Evolutionary conservation across 2,888 invertebrate species (phyloP), one percentile per base, ranked within the genome.

Genomic region (Drosophila affinis): DNA sequence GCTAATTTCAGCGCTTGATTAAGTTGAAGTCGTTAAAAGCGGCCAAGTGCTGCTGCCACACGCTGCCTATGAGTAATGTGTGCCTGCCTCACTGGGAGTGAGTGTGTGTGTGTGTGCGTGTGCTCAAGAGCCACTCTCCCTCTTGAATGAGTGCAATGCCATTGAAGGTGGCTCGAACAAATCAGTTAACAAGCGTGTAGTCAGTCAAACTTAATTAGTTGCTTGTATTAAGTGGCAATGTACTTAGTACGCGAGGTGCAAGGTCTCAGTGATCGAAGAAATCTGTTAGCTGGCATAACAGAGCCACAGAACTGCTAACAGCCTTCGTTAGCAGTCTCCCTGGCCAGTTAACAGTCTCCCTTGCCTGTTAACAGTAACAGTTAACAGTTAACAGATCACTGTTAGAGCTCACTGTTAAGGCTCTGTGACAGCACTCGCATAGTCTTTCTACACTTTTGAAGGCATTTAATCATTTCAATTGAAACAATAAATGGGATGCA

Each of bases 51-150:
- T 39, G 39, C 39, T 14, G 39, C 39, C 76, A 72, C 80, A 84
- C 78, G 80, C 87, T 84, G 84, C 87, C 85, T 87, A 81, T 87
- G 87, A 84, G 84, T 84, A 84, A 84, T 84, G 87, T 72, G 73
- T 59, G 75, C 3, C 21, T 21, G 21, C 21, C 21, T 21, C 21
- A 21, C 32, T 67, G 14, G 34, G 4, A 5, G 1, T 7, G n/a
- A n/a, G 39, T 39, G 39, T 0, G 14, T 14, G 39, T 39, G 39
- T 0, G 14, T 14, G 39, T 2, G 39, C n/a, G 14, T 75, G 59
- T 71, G 63, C 61, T 77, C 68, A 79, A 81, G 81, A 79, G 87
- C 68, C 62, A 57, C 62, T 56, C 58, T 53, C 9, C 9, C 29
- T 9, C 2, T 29, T 2, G 39, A 6, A 2, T 5, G 39, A 39